Evolutionary conservation across 2,113 vertebrate species (phyloP), one percentile per base, ranked within the genome.

Genomic region (Galeopterus variegatus): DNA sequence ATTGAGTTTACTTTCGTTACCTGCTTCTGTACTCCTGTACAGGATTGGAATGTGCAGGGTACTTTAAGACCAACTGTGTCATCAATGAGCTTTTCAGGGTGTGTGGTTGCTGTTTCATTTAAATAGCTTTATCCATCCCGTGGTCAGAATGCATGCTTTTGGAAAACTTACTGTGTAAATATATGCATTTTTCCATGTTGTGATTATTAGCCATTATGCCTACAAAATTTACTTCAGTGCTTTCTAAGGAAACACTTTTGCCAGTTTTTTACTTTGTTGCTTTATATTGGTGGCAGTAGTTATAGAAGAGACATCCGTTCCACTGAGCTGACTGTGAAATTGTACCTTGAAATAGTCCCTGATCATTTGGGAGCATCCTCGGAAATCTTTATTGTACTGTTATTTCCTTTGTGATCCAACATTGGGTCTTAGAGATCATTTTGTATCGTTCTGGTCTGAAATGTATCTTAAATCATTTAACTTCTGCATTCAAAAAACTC

Each of bases 391-490:
- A 0, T 6, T 70, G 18, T 70, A 1, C 33, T 26, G 1, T 89
- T 62, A 21, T 81, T 95, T 77, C 31, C n/a, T 28, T 26, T 77
- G 65, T 73, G 50, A 67, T 19, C 23, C 31, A 50, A 2, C 24
- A 2, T 5, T 54, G 75, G 62, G 48, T 65, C 76, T 85, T 36
- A 31, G 64, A 86, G 36, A 48, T 50, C 5, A 75, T 76, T 60
- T 88, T 76, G 2, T 88, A 21, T 48, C 17, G 4, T 82, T 91
- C 33, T 89, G 75, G 15, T 90, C 52, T 69, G 62, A 97, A 92
- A 67, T 50, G 4, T 54, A 41, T 70, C 62, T 67, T 70, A 26
- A 19, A 24, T 81, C 67, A 77, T 93, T 95, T 82, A n/a, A 88
- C 23, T 65, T 97, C 8, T 67, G 21, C 36, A 62, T 86, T 79